These are phyloP conservation scores for Amyelois transitella DNA, from an alignment of 1,140 invertebrate species.

Conservation along the genomic window DNA sequence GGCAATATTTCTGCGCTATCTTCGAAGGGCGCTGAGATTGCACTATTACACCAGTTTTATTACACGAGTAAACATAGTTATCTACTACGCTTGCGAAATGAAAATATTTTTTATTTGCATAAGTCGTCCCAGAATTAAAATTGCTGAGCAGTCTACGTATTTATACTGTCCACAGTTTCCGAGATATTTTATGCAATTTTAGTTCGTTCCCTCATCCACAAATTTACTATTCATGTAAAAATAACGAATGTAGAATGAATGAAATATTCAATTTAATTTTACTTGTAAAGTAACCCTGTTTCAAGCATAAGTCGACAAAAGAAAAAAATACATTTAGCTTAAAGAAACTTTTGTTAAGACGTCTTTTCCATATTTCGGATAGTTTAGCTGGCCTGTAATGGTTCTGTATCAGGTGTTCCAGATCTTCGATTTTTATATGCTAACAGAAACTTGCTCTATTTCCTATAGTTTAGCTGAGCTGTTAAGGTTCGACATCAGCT, in stretches of 20 bases:
- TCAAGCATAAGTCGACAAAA: slow-evolving; percentile 6
- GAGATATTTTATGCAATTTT: slow-evolving; percentile 6
- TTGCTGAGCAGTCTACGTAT: slow-evolving; percentile 5
- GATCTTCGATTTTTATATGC: no score
- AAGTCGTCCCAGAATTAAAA: slow-evolving; percentile 6
- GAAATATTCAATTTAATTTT: slow-evolving; percentile 13
- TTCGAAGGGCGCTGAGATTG: slow-evolving; percentile 39
- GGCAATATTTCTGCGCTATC: slow-evolving; percentile 46
- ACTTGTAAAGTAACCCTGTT: not conserved
- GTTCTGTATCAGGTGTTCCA: no score
- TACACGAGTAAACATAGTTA: slow-evolving; percentile 15
- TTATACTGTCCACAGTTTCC: slow-evolving; percentile 4
- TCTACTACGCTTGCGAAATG: not conserved
- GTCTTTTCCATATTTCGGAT: no score
- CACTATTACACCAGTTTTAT: slow-evolving; percentile 29
- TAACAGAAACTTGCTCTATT: no score
- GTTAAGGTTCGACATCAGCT: no score
- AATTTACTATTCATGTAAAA: slow-evolving; percentile 13
- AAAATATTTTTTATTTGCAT: slow-evolving; percentile 12
- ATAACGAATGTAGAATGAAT: slow-evolving; percentile 11
- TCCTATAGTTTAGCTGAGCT: no score
- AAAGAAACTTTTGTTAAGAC: no score
- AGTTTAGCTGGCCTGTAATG: no score
- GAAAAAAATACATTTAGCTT: no score
- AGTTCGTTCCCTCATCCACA: slow-evolving; percentile 11